Conservation (phyloP, 2,797 vertebrate genomes). For the Acomys russatus region DNA sequence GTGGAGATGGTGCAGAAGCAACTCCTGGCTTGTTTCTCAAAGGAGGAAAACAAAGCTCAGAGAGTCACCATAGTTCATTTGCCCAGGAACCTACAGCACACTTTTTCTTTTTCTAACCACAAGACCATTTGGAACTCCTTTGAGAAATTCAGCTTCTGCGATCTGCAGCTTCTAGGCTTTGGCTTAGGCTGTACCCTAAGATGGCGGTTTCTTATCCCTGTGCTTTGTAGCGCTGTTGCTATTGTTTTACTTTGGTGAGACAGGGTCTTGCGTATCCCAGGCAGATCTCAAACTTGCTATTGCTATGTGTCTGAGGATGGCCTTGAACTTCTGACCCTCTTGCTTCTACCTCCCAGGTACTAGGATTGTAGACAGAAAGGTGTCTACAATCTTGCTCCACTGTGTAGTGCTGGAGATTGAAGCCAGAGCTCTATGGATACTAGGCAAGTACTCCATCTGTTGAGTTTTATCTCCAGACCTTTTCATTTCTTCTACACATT, state of each 20-base stretch:
- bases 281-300: neutral
- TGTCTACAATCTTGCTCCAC: neutral
- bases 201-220: slow-evolving; percentile 41
- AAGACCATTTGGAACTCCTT: neutral
- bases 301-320: neutral
- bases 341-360: neutral
- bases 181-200: neutral
- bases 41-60: neutral
- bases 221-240: neutral
- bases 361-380: neutral
- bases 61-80: slow-evolving; percentile 21
- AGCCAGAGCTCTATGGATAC: neutral
- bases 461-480: neutral
- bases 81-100: slow-evolving; percentile 30
- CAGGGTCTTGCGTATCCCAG: neutral
- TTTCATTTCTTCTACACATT: slow-evolving; percentile 62
- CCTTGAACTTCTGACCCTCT: neutral
- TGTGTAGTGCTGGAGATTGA: neutral
- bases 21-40: slow-evolving; percentile 39
- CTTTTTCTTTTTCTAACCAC: slow-evolving; percentile 21
- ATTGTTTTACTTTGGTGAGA: neutral
- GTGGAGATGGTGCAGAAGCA: slow-evolving; percentile 3
- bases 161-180: slow-evolving; percentile 48
- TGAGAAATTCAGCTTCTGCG: slow-evolving; percentile 47
- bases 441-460: neutral